These are phyloP conservation scores for Papilio glaucus DNA, from an alignment of 1,140 invertebrate genomes.

Conservation along the genomic window DNA sequence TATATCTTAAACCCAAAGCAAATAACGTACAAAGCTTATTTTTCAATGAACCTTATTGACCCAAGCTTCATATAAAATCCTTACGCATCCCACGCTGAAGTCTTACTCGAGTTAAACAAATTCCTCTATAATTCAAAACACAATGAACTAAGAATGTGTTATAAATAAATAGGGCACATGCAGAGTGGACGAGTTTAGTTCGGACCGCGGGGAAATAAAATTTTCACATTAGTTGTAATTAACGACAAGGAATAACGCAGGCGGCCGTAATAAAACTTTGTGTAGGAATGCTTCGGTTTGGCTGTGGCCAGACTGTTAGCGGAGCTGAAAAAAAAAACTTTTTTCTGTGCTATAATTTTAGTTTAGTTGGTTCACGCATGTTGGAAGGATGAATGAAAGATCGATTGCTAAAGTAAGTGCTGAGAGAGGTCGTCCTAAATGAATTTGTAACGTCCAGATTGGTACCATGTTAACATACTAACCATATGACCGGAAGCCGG, in stretches of 20 bases:
- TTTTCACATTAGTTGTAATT: conserved; percentile 21
- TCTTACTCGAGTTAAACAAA: not conserved
- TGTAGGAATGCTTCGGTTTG: conserved; percentile 1
- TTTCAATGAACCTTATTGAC: conserved; percentile 10
- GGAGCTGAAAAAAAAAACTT: not conserved
- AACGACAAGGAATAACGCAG: conserved; percentile 24
- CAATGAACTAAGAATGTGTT: conserved; percentile 2
- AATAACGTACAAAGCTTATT: not conserved
- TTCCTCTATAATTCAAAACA: conserved; percentile 19
- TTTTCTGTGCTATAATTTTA: not conserved
- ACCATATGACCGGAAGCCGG: too few species aligned
- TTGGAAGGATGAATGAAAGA: too few species aligned
- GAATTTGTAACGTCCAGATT: too few species aligned
- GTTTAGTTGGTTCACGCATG: too few species aligned
- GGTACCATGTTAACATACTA: too few species aligned
- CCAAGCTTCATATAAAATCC: not conserved
- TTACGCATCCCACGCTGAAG: not conserved
- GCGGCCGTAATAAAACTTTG: not conserved
- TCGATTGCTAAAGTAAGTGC: too few species aligned
- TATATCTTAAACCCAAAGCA: too few species aligned
- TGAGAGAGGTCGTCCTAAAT: too few species aligned
- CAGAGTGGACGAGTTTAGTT: not conserved
- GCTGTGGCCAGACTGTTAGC: not conserved
- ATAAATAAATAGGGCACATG: not conserved
- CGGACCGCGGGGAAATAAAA: not conserved